Evolutionary conservation across 2,113 vertebrate species (phyloP), one percentile per base, ranked within the genome.

Genomic region (Leptobrachium leishanense): DNA sequence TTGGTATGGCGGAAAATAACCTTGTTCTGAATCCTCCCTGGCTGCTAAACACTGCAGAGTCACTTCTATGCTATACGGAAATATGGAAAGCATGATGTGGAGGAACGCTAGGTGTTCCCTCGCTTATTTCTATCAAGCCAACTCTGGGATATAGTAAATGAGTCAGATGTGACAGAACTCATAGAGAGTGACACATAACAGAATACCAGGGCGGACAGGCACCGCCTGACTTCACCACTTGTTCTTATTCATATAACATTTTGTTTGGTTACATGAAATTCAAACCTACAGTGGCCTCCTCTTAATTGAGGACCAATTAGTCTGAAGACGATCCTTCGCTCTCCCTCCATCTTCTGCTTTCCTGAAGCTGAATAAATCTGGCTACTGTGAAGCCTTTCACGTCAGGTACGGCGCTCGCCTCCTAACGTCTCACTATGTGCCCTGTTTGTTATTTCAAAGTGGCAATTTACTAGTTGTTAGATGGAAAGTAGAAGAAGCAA

Each of bases 371-470:
- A 83, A 75, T 83, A 80, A 82, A 46, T 57, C 81, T 77, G 72
- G 84, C 84, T 88, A 84, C 88, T 76, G 85, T 85, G 83, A 80
- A 62, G 43, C 67, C 68, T 72, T 82, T 83, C 40, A 0, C 0
- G 68, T 59, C 76, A 0, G 54, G 79, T 66, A 12, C 65, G n/a
- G 57, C 0, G 57, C 50, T n/a, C 81, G 83, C 84, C 86, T 43
- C 81, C 71, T 69, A 11, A 67, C 3, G 70, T 42, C 82, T 89
- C 84, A 87, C 75, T 84, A 57, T 69, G 77, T 84, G 68, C 77
- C 89, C 84, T 93, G 89, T 92, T 90, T 89, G 76, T 89, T 90
- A 88, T 88, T 85, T 83, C 75, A 84, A 70, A 76, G 85, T 74
- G 74, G 87, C 79, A 85, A 83, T 89, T 91, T 90, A 82, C 85